A percentile compares a stretch with the other conserved stretches of the same genome.
Evolutionary conservation across 2,888 invertebrate species (phyloP).

Genomic region (Limenitis camilla): DNA sequence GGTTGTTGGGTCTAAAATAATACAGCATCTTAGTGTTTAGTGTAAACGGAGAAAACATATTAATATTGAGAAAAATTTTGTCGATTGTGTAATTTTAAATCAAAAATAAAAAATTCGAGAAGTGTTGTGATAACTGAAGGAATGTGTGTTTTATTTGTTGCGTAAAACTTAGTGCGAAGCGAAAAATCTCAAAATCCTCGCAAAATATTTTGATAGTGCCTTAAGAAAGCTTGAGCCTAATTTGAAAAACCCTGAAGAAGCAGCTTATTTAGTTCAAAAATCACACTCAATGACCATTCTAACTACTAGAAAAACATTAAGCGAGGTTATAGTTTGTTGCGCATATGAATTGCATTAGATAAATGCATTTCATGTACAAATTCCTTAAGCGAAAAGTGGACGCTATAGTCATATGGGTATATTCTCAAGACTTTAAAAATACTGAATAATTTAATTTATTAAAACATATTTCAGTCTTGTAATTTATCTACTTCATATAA

Average conservation of each 20-base stretch:
- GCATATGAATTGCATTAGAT: slow-evolving; percentile 44
- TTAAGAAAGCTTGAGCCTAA: slow-evolving; percentile 48
- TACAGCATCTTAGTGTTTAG: not conserved
- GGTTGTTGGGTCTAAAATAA: not conserved
- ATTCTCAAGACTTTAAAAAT: slow-evolving; percentile 17
- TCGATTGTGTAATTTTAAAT: slow-evolving; percentile 6
- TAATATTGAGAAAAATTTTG: not conserved
- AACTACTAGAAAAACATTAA: slow-evolving; percentile 65
- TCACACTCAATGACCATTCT: slow-evolving; percentile 66
- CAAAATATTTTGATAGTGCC: slow-evolving; percentile 22
- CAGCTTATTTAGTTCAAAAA: slow-evolving; percentile 59
- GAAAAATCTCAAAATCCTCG: slow-evolving; percentile 23
- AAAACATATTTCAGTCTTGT: not conserved
- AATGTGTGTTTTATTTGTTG: slow-evolving; percentile 1
- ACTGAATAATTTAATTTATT: not conserved
- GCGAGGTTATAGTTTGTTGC: slow-evolving; percentile 57
- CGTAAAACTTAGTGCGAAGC: slow-evolving; percentile 19
- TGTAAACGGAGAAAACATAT: not conserved
- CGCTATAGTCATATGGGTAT: slow-evolving; percentile 37
- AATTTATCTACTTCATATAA: slow-evolving; percentile 8
- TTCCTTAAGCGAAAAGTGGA: slow-evolving; percentile 48
- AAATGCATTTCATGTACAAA: slow-evolving; percentile 51
- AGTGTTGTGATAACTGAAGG: not conserved
- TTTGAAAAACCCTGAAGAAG: slow-evolving; percentile 51
- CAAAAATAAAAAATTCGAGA: not conserved